These are phyloP conservation scores for Ephestia elutella DNA, from an alignment of 1,140 invertebrate genomes.

Conservation along the genomic window DNA sequence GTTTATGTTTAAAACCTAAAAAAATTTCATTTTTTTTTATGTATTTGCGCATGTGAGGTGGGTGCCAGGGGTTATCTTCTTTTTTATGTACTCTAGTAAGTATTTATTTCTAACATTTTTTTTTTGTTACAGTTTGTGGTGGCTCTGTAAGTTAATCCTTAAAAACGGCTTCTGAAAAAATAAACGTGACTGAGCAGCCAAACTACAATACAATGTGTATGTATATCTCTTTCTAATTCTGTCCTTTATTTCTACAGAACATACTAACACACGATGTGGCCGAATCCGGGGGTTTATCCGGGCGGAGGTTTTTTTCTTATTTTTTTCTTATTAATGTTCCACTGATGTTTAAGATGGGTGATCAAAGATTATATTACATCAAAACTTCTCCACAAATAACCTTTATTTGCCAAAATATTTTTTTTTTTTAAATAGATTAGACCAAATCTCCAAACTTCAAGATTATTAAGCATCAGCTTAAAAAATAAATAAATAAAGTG, in stretches of 20 bases:
- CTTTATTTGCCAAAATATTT: too few relatives aligned
- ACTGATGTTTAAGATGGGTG: conserved; percentile 14
- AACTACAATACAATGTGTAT: conserved; percentile 73
- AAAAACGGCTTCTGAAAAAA: conserved; percentile 57
- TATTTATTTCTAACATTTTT: conserved; percentile 3
- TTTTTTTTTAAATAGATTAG: too few relatives aligned
- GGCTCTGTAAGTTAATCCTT: conserved; percentile 35
- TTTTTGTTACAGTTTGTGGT: conserved; percentile 27
- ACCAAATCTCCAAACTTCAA: too few relatives aligned
- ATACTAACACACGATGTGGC: conserved; percentile 58
- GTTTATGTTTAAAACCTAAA: too few relatives aligned
- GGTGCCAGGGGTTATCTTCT: too few relatives aligned
- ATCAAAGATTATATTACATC: conserved; percentile 9
- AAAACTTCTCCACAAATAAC: too few relatives aligned
- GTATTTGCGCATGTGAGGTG: too few relatives aligned
- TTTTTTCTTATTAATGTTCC: conserved; percentile 26
- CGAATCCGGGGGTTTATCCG: conserved; percentile 64
- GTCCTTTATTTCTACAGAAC: conserved; percentile 50
- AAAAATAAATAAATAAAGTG: too few relatives aligned
- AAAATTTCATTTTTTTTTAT: too few relatives aligned
- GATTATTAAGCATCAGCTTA: too few relatives aligned
- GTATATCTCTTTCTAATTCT: conserved; percentile 47
- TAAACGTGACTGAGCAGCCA: conserved; percentile 50
- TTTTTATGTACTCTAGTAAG: too few relatives aligned
- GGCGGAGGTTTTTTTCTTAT: conserved; percentile 56